These are phyloP conservation scores for Palythoa grandis DNA, from an alignment of 92 coral and sea anemone species.

Conservation along the genomic window DNA sequence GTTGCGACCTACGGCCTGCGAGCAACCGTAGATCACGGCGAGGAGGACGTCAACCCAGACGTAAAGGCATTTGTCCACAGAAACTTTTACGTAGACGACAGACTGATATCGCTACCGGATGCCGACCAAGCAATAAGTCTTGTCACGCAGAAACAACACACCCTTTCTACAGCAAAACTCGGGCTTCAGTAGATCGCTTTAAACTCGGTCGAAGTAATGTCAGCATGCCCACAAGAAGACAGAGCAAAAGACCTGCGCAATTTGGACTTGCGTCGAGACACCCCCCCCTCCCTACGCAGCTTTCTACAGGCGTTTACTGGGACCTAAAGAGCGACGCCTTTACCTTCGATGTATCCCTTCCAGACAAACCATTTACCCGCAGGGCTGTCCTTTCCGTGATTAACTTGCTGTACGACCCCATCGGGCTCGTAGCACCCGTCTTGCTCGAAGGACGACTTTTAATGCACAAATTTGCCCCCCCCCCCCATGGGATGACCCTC, in stretches of 20 bases:
- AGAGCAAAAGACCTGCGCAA: neutral
- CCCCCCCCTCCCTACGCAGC: neutral
- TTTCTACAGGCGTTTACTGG: neutral
- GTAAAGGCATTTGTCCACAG: neutral
- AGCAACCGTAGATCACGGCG: conserved; percentile 27
- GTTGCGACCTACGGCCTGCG: conserved; percentile 46
- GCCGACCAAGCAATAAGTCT: neutral
- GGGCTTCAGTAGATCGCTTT: neutral
- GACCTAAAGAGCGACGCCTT: too few species aligned
- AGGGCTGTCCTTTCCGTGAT: neutral
- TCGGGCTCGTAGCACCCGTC: conserved; percentile 5
- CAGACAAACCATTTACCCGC: neutral
- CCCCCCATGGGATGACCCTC: too few species aligned
- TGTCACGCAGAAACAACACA: neutral
- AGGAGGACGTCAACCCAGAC: conserved; percentile 9
- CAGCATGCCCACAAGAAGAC: neutral
- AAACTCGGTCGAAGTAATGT: neutral
- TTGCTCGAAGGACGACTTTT: conserved; percentile 23
- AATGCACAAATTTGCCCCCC: too few species aligned
- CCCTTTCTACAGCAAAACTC: neutral
- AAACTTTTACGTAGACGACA: conserved; percentile 8
- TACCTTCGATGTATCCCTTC: too few species aligned
- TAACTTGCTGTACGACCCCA: too few species aligned
- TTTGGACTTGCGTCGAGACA: neutral
- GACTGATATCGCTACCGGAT: neutral